phyloP scores from a whole-genome alignment of 2,888 invertebrate species.

The Eristalis intricaria region DNA sequence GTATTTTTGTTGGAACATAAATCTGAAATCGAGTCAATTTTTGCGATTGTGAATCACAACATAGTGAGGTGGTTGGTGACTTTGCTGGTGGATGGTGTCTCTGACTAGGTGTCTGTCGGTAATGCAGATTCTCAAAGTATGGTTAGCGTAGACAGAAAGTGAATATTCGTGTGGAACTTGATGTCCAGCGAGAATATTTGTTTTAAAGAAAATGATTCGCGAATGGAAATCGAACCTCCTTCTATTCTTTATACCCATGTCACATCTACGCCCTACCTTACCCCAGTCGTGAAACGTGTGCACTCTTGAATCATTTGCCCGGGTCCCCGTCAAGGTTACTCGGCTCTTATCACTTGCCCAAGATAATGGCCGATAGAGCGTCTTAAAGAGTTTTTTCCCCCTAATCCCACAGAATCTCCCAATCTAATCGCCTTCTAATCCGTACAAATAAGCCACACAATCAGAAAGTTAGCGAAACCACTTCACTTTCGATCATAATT shows the following conservation, averaged over 20 bases:
- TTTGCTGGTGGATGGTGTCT: background rate
- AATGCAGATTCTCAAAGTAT: background rate
- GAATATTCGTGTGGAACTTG: no score
- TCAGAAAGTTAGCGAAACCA: background rate
- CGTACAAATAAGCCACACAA: background rate
- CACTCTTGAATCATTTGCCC: background rate
- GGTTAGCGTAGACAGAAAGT: background rate
- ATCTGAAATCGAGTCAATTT: conserved; percentile 72
- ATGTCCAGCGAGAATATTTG: no score
- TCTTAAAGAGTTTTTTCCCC: background rate
- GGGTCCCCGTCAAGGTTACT: background rate
- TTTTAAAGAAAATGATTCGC: no score
- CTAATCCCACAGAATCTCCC: background rate
- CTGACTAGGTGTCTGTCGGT: no score
- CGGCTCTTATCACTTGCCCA: background rate
- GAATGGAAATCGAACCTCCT: no score
- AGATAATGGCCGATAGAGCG: no score
- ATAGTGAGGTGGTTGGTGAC: background rate
- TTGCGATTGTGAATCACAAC: background rate
- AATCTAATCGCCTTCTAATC: background rate
- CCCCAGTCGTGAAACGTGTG: no score
- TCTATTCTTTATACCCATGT: no score
- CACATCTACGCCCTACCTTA: no score
- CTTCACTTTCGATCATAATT: background rate
- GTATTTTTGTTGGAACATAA: conserved; percentile 73